phyloP scores from a whole-genome alignment of 2,797 vertebrate genomes.

The Orestias chungarensis region DNA sequence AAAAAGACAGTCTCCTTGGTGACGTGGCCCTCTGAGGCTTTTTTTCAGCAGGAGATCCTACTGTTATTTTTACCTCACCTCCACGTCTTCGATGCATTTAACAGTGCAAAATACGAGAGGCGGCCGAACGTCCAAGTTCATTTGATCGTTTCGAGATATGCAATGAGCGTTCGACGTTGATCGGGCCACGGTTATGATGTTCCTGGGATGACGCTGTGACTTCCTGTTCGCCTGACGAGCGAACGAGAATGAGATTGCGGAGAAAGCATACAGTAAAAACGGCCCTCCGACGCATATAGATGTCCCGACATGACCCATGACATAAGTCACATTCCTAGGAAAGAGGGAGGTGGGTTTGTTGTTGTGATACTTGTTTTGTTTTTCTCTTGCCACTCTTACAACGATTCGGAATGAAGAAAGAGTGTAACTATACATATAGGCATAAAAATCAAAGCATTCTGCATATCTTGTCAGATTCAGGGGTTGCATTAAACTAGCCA shows the following conservation, averaged over 20 bases:
- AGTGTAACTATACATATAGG: too few relatives aligned
- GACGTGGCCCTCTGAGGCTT: slow-evolving; percentile 32
- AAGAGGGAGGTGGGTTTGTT: too few relatives aligned
- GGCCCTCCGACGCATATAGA: too few relatives aligned
- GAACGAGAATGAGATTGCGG: neutral
- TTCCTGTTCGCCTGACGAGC: neutral
- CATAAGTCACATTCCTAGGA: too few relatives aligned
- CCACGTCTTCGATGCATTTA: slow-evolving; percentile 16
- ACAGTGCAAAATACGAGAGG: slow-evolving; percentile 5
- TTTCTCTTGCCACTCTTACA: too few relatives aligned
- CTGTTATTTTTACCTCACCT: slow-evolving; percentile 10
- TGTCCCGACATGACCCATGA: too few relatives aligned
- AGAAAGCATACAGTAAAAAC: neutral
- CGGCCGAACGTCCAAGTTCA: neutral
- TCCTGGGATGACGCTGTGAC: neutral
- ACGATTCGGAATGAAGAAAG: neutral
- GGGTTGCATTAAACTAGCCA: too few relatives aligned
- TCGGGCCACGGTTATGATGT: neutral
- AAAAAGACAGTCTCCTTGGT: slow-evolving; percentile 6
- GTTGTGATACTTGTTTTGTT: too few relatives aligned
- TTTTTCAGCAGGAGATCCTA: neutral
- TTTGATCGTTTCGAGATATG: neutral
- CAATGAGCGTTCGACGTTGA: neutral
- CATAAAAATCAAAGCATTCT: too few relatives aligned
- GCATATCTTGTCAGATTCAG: too few relatives aligned